Percentiles rank a stretch among this genome's conserved stretches.
phyloP scores from a whole-genome alignment of 92 coral and sea anemone genomes.

The Siderastrea siderea region DNA sequence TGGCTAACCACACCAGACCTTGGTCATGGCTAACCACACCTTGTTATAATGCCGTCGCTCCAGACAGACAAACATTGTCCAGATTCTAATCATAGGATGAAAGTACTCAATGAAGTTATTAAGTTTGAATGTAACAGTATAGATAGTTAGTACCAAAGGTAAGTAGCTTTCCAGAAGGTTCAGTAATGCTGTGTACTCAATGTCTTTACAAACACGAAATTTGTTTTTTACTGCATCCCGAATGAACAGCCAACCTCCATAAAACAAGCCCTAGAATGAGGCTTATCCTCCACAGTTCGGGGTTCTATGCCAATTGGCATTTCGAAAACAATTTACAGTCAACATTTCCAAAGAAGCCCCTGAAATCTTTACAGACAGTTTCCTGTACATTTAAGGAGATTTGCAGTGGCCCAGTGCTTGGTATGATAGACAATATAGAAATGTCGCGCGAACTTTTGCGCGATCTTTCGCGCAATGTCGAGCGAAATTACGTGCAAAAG shows the following conservation, averaged over 20 bases:
- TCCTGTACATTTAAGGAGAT: too few species aligned
- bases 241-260: not conserved
- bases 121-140: constrained; percentile 39
- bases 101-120: constrained; percentile 52
- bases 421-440: too few species aligned
- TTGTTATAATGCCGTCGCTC: constrained; percentile 56
- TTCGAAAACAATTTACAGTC: not conserved
- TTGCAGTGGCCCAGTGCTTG: too few species aligned
- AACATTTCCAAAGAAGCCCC: too few species aligned
- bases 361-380: too few species aligned
- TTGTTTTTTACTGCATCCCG: constrained; percentile 15
- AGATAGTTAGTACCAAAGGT: constrained; percentile 6
- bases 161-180: too few species aligned
- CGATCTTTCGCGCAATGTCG: too few species aligned
- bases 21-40: not conserved
- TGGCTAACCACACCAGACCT: not conserved
- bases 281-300: constrained; percentile 41
- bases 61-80: not conserved
- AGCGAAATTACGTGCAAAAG: too few species aligned
- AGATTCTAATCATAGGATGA: constrained; percentile 36
- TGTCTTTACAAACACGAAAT: constrained; percentile 36
- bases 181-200: constrained; percentile 38
- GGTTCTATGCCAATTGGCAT: constrained; percentile 16
- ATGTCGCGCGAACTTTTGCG: too few species aligned
- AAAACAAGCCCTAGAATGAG: constrained; percentile 20